These are phyloP conservation scores for Nothobranchius furzeri DNA, from an alignment of 2,113 vertebrate genomes.

Conservation along the genomic window DNA sequence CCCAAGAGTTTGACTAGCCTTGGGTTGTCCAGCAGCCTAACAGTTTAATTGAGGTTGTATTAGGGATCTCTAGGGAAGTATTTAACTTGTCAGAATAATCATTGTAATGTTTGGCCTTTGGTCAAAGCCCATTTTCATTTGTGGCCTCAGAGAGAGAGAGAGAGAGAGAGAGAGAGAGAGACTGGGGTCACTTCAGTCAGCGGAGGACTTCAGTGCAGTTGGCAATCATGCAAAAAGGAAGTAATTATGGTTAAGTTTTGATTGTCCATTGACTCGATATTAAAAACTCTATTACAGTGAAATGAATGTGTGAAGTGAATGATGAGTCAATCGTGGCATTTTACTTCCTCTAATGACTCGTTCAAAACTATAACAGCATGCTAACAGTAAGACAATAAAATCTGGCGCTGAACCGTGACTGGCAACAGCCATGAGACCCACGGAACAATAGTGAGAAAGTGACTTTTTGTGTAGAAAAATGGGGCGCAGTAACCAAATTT, in stretches of 20 bases:
- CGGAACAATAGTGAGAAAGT: no score
- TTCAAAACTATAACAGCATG: no score
- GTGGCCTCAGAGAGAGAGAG: constrained; percentile 38
- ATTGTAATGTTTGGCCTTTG: constrained; percentile 57
- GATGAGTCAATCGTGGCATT: no score
- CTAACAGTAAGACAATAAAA: no score
- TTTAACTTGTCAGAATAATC: constrained; percentile 66
- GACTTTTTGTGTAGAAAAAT: no score
- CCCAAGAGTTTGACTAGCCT: constrained; percentile 21
- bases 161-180: constrained; percentile 8
- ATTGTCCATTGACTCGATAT: constrained; percentile 24
- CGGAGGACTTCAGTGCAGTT: constrained; percentile 28
- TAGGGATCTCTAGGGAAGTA: constrained; percentile 49
- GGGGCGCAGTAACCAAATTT: no score
- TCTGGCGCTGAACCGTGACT: no score
- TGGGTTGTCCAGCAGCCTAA: constrained; percentile 30
- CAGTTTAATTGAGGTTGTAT: constrained; percentile 67
- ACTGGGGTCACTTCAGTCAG: constrained; percentile 37
- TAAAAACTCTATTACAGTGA: no score
- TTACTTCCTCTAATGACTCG: no score
- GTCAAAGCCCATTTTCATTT: constrained; percentile 57
- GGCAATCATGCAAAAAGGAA: constrained; percentile 15
- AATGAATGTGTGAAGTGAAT: no score
- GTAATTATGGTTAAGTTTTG: constrained; percentile 45
- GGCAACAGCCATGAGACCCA: no score